Evolutionary conservation across 2,888 invertebrate genomes (phyloP), one percentile per base, ranked within the genome.

Genomic region (Spatulosminthurus flaviceps): DNA sequence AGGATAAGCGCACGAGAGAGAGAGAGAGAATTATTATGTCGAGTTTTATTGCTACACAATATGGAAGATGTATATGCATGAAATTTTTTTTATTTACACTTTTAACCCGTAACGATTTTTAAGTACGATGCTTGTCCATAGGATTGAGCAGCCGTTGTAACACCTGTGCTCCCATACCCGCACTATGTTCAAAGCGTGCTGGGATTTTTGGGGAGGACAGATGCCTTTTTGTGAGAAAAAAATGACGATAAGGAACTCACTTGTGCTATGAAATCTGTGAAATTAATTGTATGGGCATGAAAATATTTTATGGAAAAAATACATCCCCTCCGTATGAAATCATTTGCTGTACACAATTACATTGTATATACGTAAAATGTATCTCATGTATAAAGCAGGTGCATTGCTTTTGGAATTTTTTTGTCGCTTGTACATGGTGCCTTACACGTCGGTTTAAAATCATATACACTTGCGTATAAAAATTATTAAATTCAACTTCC

Each of bases 1-100:
- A 64, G 24, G 26, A 64, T 64, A 24, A 64, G 64, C 26, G 24
- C 64, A 64, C 64, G 64, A 64, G 64, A 64, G 64, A 64, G 64
- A 64, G 64, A 64, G 64, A 64, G 64, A 64, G 64, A 64, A 64
- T 64, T 64, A 64, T 64, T 64, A 64, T 64, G 64, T 64, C 64
- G 64, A 64, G 26, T 64, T 64, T 64, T 64, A 64, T 64, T 64
- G 64, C 64, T 22, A 24, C 64, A 24, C 21, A 22, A 64, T 64
- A 64, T 64, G 64, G n/a, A 26, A 24, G 64, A 22, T 64, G 26
- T 22, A n/a, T 41, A 51, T 51, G 51, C 51, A 51, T 51, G 51
- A 51, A n/a, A 5, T 11, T 22, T 22, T 64, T 22, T 64, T 19
- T 64, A 64, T 64, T 64, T 64, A 64, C 64, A 24, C 64, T 64